Evolutionary conservation across 1,140 invertebrate species (phyloP), one percentile per base, ranked within the genome.

Genomic region (Ptiloglossa arizonensis): DNA sequence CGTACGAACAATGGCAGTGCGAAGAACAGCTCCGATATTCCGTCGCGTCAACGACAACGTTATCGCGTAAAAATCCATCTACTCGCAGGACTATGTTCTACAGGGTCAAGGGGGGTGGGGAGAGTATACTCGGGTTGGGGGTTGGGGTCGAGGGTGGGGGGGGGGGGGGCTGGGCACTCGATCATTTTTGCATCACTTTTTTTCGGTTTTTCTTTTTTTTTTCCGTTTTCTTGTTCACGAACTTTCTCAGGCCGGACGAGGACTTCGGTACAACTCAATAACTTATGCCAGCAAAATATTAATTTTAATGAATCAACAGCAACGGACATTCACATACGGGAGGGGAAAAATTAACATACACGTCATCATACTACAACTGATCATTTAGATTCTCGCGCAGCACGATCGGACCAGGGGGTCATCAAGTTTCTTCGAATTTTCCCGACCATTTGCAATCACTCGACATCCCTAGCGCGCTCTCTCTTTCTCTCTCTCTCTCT

Each of bases 231-330:
- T 63, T 38, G 44, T 72, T 52, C 57, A 59, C 72, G 68, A 69
- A 86, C 83, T 72, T 81, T 86, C 29, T 57, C 79, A 86, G 85
- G 74, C 72, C 82, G 81, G 83, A 87, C 81, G 81, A 87, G 83
- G 85, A 79, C 64, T 85, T 86, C 79, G 80, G 81, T 87, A 87
- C 83, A 87, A 87, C 76, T 87, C 78, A 87, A 87, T 88, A 81
- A 88, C 78, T 87, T 85, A 86, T 88, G 81, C 81, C 86, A 88
- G 85, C 84, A 88, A 88, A 89, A 87, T 81, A 89, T 88, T 87
- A 86, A 81, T 82, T 88, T 88, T 86, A 89, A 89, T 89, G 76
- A 86, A 86, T 76, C 86, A 88, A 88, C 86, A 89, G 85, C 81
- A 89, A 88, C 86, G 79, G 85, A 86, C 87, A 87, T 89, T 88